Percentiles rank a stretch among this genome's conserved stretches.
Evolutionary conservation across 2,888 invertebrate species (phyloP).

Genomic region (Caenorhabditis sulstoni): DNA sequence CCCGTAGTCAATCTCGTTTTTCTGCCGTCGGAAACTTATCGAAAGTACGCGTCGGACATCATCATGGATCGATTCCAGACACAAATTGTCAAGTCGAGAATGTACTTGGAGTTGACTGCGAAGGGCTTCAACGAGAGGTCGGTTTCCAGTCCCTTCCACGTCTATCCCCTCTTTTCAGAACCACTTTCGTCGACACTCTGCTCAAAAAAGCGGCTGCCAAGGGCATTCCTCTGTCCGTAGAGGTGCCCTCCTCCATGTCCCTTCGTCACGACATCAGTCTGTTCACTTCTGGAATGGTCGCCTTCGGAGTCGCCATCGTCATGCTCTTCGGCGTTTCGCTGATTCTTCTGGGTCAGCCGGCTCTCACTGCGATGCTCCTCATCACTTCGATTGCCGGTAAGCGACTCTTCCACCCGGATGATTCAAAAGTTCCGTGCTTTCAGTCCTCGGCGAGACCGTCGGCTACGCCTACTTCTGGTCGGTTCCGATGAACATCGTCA

Average conservation of each 20-base stretch:
- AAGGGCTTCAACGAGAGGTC: constrained; percentile 75
- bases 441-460: constrained; percentile 69
- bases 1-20: constrained; percentile 80
- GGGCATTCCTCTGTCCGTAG: constrained; percentile 74
- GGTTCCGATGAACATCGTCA: constrained; percentile 78
- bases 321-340: constrained; percentile 64
- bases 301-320: constrained; percentile 63
- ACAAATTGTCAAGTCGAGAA: constrained; percentile 71
- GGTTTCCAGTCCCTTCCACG: not conserved
- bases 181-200: constrained; percentile 36
- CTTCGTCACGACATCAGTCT: constrained; percentile 78
- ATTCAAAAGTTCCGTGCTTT: constrained; percentile 5
- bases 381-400: constrained; percentile 64
- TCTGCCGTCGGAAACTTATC: constrained; percentile 72
- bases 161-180: constrained; percentile 19
- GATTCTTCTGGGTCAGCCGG: constrained; percentile 72
- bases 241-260: constrained; percentile 76
- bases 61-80: constrained; percentile 74
- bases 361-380: constrained; percentile 65
- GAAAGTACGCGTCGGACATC: constrained; percentile 75
- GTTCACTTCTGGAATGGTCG: constrained; percentile 61
- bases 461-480: constrained; percentile 70
- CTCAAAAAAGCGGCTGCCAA: constrained; percentile 65
- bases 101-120: constrained; percentile 79
- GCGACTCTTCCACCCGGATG: not conserved